Base-by-base conservation (phyloP, 2,113 vertebrate species). In the Mungos mungo region DNA sequence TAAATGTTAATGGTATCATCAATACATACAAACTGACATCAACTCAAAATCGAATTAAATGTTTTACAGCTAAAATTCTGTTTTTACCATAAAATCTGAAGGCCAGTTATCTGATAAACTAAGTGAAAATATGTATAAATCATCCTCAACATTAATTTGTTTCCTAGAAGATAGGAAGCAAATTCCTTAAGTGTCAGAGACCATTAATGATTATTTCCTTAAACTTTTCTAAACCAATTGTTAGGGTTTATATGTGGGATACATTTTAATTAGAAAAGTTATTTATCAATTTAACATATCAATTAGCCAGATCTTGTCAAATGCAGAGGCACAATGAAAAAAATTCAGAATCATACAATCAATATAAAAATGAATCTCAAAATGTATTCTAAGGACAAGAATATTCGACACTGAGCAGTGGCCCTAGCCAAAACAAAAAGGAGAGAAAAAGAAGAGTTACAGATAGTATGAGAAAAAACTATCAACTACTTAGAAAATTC, bases 31-130 rank as follows among this genome's bases (percentile, higher is more conserved):
- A 88, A 85, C 45, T 83, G 35, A 81, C 38, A 69, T 35, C n/a
- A 69, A n/a, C 33, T 84, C 47, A 96, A 96, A 84, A 60, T 27
- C 91, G 35, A 79, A 52, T 91, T 74, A 79, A 60, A 85, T 9
- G 23, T 94, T 85, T 71, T 90, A 68, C 0, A 68, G 18, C 16
- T 86, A 92, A 96, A 95, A 77, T 33, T 86, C 52, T 9, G 71
- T 72, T 94, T 92, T 93, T 72, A 95, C 88, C 88, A 93, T 29
- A 90, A 95, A n/a, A 76, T 72, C 65, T 68, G 38, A 96, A 95
- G 76, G 33, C 38, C 90, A 63, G 19, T 89, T 87, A 90, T 5
- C 66, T 57, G 38, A 90, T 77, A 93, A 96, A 54, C 38, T 90
- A 79, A 93, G 35, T 82, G 85, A 81, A 92, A 84, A 96, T 71